Conservation (phyloP, 2,113 vertebrate genomes). For the Prionailurus viverrinus region DNA sequence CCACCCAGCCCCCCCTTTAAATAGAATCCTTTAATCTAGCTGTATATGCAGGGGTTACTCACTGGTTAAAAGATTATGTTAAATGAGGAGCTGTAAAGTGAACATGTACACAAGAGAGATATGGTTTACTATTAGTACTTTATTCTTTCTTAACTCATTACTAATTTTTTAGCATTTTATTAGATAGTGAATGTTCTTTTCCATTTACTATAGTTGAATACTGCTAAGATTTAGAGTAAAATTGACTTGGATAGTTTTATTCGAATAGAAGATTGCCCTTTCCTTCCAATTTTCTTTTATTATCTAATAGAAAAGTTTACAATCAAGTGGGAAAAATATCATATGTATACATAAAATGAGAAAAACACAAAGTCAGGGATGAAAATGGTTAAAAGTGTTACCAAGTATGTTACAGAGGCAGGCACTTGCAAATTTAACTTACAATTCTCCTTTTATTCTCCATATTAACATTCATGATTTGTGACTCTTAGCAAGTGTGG, state of each 20-base stretch:
- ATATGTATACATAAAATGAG: neutral
- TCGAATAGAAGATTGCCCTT: neutral
- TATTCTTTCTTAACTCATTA: conserved; percentile 33
- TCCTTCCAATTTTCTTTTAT: neutral
- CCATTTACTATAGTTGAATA: neutral
- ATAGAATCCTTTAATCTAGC: neutral
- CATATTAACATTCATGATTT: conserved; percentile 18
- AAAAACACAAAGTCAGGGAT: neutral
- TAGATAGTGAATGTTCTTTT: neutral
- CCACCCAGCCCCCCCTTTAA: neutral
- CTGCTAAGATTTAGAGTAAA: conserved; percentile 15
- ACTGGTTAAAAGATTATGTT: neutral
- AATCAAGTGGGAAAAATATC: neutral
- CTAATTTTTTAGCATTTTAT: conserved; percentile 13
- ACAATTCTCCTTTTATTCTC: neutral
- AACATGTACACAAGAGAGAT: neutral
- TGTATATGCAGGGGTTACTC: neutral
- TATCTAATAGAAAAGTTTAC: neutral
- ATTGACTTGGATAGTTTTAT: conserved; percentile 22
- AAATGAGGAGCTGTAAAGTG: neutral
- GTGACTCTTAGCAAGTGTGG: conserved; percentile 36
- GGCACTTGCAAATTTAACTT: neutral
- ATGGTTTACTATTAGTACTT: neutral
- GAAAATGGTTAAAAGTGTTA: neutral
- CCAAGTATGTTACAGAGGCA: neutral